Percentiles rank a stretch among this genome's conserved stretches.
Conservation (phyloP, 2,113 vertebrate species). For the Calidris pugnax region DNA sequence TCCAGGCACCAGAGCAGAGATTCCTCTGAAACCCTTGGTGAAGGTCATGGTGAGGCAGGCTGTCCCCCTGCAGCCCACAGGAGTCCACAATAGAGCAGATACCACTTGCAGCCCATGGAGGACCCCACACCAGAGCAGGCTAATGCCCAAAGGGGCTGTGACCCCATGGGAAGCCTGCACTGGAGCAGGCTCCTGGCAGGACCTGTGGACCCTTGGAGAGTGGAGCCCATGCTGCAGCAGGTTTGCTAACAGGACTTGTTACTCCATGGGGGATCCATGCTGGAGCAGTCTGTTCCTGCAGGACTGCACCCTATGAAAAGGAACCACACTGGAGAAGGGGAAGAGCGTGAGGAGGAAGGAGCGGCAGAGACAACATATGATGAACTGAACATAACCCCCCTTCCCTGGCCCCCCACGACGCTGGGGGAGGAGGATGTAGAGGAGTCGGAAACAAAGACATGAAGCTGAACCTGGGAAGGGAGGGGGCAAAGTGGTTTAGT, state of each 20-base stretch:
- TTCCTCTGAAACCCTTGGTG: fast-evolving
- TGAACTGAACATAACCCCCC: neutral
- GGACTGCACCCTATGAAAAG: fast-evolving
- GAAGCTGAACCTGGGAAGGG: neutral
- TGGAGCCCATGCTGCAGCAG: neutral
- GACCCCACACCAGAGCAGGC: fast-evolving
- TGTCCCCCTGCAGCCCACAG: neutral
- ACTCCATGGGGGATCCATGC: fast-evolving
- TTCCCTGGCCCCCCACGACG: fast-evolving
- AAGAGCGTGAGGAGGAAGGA: neutral
- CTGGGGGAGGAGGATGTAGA: neutral
- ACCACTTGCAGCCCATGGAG: neutral
- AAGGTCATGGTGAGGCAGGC: neutral
- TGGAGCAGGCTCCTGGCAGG: neutral
- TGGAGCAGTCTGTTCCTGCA: too few species aligned
- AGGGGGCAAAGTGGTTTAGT: neutral
- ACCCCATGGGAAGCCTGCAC: fast-evolving
- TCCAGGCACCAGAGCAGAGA: fast-evolving
- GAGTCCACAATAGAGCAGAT: fast-evolving
- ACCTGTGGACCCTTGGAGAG: neutral
- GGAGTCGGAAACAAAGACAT: neutral
- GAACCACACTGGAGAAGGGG: neutral
- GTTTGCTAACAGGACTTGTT: neutral
- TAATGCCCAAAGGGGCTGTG: neutral
- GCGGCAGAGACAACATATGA: neutral